Percentiles rank a stretch among this genome's conserved stretches.
Conservation (phyloP, 2,888 invertebrate genomes). For the Philereme vetulata region DNA sequence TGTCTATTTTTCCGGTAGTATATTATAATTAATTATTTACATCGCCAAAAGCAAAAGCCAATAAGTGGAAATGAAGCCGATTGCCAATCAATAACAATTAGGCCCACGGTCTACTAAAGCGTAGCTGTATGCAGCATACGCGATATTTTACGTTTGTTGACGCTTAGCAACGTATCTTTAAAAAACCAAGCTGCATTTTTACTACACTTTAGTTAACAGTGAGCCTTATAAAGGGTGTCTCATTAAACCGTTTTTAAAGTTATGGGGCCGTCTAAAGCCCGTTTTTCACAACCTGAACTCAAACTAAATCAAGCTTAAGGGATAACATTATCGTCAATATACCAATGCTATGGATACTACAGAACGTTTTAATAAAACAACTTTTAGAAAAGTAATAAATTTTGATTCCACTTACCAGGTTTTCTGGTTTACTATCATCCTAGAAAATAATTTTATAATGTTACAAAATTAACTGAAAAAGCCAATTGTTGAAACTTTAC, state of each 20-base stretch:
- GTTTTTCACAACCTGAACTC: no score
- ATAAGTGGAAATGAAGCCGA: slow-evolving; percentile 28
- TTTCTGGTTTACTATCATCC: slow-evolving; percentile 37
- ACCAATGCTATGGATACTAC: not conserved
- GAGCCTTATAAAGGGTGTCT: slow-evolving; percentile 6
- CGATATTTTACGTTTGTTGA: not conserved
- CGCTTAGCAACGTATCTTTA: not conserved
- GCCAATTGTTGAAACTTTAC: slow-evolving; percentile 15
- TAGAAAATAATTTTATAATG: slow-evolving; percentile 34
- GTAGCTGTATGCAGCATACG: not conserved
- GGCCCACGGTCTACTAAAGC: slow-evolving; percentile 12
- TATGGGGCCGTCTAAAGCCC: no score
- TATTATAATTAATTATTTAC: slow-evolving; percentile 23
- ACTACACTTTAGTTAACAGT: slow-evolving; percentile 8
- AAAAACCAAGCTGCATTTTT: not conserved
- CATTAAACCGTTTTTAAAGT: not conserved
- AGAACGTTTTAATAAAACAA: slow-evolving; percentile 10
- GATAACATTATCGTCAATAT: no score
- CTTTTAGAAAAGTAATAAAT: slow-evolving; percentile 24
- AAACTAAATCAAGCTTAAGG: no score
- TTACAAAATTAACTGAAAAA: slow-evolving; percentile 26
- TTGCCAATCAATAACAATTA: slow-evolving; percentile 34
- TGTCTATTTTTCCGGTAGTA: not conserved
- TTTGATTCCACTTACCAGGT: slow-evolving; percentile 45
- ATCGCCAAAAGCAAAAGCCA: slow-evolving; percentile 44